These are phyloP conservation scores for Drosophila nigritarsus DNA, from an alignment of 2,888 invertebrate species.

Conservation along the genomic window DNA sequence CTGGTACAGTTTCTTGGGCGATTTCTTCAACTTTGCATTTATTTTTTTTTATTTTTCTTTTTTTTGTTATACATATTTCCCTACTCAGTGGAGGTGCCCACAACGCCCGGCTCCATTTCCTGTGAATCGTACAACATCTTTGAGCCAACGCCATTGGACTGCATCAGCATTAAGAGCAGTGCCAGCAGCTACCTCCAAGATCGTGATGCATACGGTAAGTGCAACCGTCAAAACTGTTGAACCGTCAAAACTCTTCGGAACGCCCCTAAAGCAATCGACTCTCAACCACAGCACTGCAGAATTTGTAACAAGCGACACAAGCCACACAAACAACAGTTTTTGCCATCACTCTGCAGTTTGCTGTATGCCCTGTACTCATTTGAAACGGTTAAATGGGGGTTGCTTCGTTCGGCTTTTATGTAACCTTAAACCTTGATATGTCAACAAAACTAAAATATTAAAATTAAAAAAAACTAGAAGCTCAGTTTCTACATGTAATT, in stretches of 20 bases:
- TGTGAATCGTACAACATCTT: constrained; percentile 70
- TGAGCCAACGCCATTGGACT: constrained; percentile 70
- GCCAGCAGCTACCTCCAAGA: constrained; percentile 70
- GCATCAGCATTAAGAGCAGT: constrained; percentile 72
- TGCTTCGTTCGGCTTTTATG: neutral
- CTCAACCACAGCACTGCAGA: constrained; percentile 74
- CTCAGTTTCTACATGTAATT: no score
- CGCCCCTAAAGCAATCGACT: constrained; percentile 73
- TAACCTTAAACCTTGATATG: neutral
- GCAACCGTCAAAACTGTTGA: neutral
- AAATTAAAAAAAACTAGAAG: neutral
- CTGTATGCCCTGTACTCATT: constrained; percentile 1
- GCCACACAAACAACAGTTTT: constrained; percentile 35
- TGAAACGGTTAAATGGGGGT: neutral
- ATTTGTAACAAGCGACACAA: constrained; percentile 65
- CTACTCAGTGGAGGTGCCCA: constrained; percentile 34
- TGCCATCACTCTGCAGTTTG: constrained; percentile 10
- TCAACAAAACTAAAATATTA: neutral
- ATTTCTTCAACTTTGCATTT: neutral
- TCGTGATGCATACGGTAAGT: constrained; percentile 71
- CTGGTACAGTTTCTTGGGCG: neutral
- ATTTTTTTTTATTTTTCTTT: constrained; percentile 1
- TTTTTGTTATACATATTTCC: constrained; percentile 6
- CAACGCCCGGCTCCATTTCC: constrained; percentile 58
- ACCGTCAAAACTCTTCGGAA: constrained; percentile 35